phyloP scores from a whole-genome alignment of 92 coral and sea anemone species.

The Plumapathes pennacea region DNA sequence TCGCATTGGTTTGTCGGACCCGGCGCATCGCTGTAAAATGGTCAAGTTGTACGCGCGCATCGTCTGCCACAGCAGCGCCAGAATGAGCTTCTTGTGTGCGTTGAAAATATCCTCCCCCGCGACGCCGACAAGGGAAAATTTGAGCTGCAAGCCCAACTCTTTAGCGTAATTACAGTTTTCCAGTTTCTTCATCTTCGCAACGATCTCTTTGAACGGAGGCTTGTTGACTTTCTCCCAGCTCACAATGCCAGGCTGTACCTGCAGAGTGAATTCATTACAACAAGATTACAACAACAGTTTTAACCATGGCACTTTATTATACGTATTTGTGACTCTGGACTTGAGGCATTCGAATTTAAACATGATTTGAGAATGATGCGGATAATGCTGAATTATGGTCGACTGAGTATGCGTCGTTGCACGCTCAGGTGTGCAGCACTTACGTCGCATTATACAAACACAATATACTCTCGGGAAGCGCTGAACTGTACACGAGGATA shows the following conservation, averaged over 20 bases:
- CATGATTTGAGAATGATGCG: too few species aligned
- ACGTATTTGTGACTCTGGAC: too few species aligned
- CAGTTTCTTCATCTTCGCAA: conserved; percentile 90
- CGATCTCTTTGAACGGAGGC: conserved; percentile 89
- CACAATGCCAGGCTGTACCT: conserved; percentile 83
- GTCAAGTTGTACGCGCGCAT: conserved; percentile 96
- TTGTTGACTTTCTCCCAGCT: conserved; percentile 82
- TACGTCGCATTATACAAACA: too few species aligned
- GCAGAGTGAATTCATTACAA: neutral
- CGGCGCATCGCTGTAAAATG: conserved; percentile 82
- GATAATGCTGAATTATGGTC: too few species aligned
- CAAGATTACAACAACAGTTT: too few species aligned
- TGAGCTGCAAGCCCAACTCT: conserved; percentile 75
- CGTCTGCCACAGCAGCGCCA: conserved; percentile 87
- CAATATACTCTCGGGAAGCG: too few species aligned
- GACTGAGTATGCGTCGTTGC: too few species aligned
- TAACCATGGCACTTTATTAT: too few species aligned
- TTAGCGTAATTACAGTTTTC: conserved; percentile 91
- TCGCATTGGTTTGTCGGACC: conserved; percentile 71
- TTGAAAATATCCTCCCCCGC: conserved; percentile 89
- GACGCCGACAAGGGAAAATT: conserved; percentile 89
- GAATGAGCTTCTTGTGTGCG: conserved; percentile 74
- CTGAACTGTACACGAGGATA: too few species aligned
- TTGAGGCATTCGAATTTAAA: too few species aligned
- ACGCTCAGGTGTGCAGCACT: too few species aligned